Conservation (phyloP, 2,888 invertebrate genomes). For the Mesochorus sp. region DNA sequence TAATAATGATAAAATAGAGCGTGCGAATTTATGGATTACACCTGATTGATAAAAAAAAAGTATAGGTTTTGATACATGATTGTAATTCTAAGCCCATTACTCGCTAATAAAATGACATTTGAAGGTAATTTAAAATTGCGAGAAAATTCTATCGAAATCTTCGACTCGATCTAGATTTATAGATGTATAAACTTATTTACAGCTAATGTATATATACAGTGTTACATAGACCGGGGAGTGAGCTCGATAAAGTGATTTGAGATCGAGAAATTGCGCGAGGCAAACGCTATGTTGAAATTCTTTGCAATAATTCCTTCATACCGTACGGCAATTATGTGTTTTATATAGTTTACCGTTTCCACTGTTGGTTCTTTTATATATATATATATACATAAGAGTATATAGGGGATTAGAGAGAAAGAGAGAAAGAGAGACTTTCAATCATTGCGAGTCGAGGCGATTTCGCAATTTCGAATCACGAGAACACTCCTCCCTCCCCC, state of each 20-base stretch:
- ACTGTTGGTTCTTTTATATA: background rate
- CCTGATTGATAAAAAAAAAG: background rate
- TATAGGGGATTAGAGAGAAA: background rate
- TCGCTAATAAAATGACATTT: background rate
- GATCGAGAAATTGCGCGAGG: conserved; percentile 39
- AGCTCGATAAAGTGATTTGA: conserved; percentile 43
- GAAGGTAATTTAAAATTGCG: background rate
- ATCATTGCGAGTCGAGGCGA: conserved; percentile 42
- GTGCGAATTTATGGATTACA: background rate
- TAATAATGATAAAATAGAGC: background rate
- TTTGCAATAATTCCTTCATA: conserved; percentile 39
- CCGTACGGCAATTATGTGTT: conserved; percentile 44
- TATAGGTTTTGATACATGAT: background rate
- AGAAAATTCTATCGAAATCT: conserved; percentile 26
- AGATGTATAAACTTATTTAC: background rate
- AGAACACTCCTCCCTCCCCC: conserved; percentile 28
- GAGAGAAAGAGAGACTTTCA: conserved; percentile 31
- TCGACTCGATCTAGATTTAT: conserved; percentile 17
- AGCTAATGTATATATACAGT: background rate
- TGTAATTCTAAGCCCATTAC: too few relatives aligned
- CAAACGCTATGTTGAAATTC: conserved; percentile 47
- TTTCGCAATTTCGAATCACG: conserved; percentile 54
- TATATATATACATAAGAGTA: background rate
- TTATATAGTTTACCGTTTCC: conserved; percentile 47
- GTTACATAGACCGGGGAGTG: too few relatives aligned